Percentiles rank a stretch among this genome's conserved stretches.
Conservation (phyloP, 2,113 vertebrate species). For the Lepus americanus region DNA sequence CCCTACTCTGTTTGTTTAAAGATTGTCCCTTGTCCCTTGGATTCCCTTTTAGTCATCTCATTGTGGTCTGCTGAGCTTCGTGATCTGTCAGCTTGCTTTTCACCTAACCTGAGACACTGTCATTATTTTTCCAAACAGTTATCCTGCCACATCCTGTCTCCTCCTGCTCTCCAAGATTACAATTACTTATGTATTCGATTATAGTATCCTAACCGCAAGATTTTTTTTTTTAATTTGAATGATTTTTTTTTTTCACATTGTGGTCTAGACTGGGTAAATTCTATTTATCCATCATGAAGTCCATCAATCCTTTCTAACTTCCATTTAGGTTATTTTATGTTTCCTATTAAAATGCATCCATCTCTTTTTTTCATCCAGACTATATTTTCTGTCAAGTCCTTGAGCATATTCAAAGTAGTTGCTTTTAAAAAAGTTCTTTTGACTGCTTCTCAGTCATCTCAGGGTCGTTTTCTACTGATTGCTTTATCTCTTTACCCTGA, state of each 20-base stretch:
- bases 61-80: neutral
- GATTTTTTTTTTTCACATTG: neutral
- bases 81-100: neutral
- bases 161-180: neutral
- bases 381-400: neutral
- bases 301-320: neutral
- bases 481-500: conserved; percentile 55
- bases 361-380: neutral
- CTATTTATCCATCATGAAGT: neutral
- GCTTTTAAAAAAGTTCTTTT: neutral
- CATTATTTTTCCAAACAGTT: neutral
- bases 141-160: neutral
- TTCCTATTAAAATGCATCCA: conserved; percentile 43
- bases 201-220: neutral
- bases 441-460: neutral
- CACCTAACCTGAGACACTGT: neutral
- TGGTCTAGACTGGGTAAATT: neutral
- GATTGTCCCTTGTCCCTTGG: neutral
- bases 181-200: neutral
- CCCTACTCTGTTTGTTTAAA: neutral
- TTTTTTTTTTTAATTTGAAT: neutral
- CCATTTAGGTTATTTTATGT: neutral
- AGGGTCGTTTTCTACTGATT: conserved; percentile 19
- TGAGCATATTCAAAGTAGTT: neutral
- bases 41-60: neutral